These are phyloP conservation scores for Dendrocincla tyrannina DNA, from an alignment of 2,797 vertebrate species.

Conservation along the genomic window DNA sequence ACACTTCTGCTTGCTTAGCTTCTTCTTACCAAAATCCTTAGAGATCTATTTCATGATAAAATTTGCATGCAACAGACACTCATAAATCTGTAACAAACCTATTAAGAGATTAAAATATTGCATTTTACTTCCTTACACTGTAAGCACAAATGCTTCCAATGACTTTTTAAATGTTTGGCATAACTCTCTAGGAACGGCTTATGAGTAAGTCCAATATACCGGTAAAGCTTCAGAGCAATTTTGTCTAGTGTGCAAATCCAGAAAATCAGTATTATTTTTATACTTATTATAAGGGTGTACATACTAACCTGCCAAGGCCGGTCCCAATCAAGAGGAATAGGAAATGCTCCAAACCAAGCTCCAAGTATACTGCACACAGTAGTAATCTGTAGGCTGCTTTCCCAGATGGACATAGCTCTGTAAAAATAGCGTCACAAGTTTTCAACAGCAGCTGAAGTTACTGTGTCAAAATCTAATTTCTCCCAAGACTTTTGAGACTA, in stretches of 20 bases:
- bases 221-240: not conserved
- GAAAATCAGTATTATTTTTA: not conserved
- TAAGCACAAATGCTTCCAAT: not conserved
- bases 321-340: slow-evolving; percentile 86
- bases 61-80: not conserved
- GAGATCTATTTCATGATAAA: not conserved
- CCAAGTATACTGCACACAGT: slow-evolving; percentile 87
- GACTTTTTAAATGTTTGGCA: not conserved
- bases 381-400: slow-evolving; percentile 93
- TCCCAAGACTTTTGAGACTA: not conserved
- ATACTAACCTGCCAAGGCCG: slow-evolving; percentile 84
- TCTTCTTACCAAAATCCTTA: not conserved
- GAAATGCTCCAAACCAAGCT: slow-evolving; percentile 93
- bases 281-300: not conserved
- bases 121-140: not conserved
- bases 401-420: slow-evolving; percentile 93
- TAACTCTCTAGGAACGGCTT: not conserved
- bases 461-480: not conserved
- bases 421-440: not conserved
- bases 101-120: not conserved
- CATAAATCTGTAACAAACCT: not conserved
- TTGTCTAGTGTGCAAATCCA: accelerated
- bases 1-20: not conserved
- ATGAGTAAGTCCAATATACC: not conserved
- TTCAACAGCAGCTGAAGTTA: not conserved